Conservation (phyloP, 2,113 vertebrate genomes). For the Cottus gobio region DNA sequence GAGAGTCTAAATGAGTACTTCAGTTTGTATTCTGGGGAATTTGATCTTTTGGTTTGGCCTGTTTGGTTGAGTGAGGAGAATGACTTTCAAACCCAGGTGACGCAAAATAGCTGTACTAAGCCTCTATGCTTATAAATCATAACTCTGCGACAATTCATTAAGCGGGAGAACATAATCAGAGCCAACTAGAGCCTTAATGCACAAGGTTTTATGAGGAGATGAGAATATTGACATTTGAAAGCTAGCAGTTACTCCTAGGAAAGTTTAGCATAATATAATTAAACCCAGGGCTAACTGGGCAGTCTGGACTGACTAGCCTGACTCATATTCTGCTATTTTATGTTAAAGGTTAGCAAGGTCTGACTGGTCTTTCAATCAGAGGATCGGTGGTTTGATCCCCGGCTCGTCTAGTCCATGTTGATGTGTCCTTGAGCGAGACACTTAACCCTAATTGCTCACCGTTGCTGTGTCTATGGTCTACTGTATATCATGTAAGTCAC, state of each 20-base stretch:
- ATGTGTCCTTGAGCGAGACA: too few relatives aligned
- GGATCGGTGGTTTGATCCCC: too few relatives aligned
- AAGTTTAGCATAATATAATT: neutral
- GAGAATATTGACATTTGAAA: neutral
- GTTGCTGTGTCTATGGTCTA: too few relatives aligned
- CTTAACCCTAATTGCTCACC: too few relatives aligned
- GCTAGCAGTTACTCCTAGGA: neutral
- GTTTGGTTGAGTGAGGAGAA: neutral
- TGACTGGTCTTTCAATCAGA: too few relatives aligned
- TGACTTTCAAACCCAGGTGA: neutral
- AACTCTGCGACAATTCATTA: neutral
- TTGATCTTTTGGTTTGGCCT: constrained; percentile 1
- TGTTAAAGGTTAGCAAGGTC: too few relatives aligned
- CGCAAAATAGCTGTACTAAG: neutral
- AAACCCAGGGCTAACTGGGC: neutral
- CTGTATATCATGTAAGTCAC: too few relatives aligned
- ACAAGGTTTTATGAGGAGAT: neutral
- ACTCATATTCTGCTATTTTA: neutral
- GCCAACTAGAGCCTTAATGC: neutral
- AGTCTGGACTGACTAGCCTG: neutral
- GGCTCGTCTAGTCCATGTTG: too few relatives aligned
- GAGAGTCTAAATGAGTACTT: neutral
- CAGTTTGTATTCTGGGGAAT: neutral
- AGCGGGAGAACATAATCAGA: neutral
- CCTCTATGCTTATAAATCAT: neutral